These are phyloP conservation scores for Agrotis exclamationis DNA, from an alignment of 2,888 invertebrate species.

Conservation along the genomic window DNA sequence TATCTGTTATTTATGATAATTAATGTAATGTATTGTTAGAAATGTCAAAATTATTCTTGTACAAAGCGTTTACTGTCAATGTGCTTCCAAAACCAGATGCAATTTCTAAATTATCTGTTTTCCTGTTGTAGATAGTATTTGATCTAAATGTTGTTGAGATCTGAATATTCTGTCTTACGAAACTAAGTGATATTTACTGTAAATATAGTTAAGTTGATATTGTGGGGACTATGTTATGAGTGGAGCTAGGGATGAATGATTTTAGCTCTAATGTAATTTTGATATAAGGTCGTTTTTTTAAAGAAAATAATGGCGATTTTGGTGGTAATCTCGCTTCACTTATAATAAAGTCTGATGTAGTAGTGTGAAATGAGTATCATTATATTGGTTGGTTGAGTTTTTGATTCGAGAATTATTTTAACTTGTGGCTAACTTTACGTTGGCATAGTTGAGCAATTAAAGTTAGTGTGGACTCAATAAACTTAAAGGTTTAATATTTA, in stretches of 20 bases:
- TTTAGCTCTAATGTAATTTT: background rate
- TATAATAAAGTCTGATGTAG: conserved; percentile 6
- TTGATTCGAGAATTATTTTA: background rate
- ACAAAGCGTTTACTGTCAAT: background rate
- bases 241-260: background rate
- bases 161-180: conserved; percentile 58
- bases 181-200: conserved; percentile 67
- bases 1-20: conserved; percentile 35
- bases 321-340: conserved; percentile 1
- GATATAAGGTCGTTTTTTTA: background rate
- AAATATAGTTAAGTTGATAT: conserved; percentile 57
- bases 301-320: background rate
- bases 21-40: conserved; percentile 13
- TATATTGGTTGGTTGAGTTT: conserved; percentile 23
- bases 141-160: conserved; percentile 57
- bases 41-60: conserved; percentile 33
- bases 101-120: conserved; percentile 50
- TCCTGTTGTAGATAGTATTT: conserved; percentile 44
- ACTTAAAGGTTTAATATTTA: too few species aligned
- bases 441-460: background rate
- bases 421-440: background rate
- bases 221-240: conserved; percentile 25
- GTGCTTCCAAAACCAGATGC: conserved; percentile 55
- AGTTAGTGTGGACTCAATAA: background rate
- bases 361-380: conserved; percentile 29